Percentiles rank a stretch among this genome's conserved stretches.
These are phyloP conservation scores for Carapus acus DNA, from an alignment of 2,797 vertebrate species.

Conservation along the genomic window DNA sequence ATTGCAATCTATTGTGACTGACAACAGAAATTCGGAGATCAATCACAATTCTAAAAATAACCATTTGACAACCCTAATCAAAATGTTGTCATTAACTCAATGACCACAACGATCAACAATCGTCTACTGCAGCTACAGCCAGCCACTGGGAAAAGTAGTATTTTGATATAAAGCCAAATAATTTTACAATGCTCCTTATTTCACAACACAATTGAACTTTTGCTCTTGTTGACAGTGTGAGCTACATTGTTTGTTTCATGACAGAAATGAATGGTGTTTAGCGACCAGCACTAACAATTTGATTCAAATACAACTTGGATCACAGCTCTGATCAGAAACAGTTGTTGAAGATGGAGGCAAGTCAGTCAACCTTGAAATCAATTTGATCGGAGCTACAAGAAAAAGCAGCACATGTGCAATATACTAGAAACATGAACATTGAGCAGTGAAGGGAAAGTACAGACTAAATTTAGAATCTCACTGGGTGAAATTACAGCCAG, in stretches of 20 bases:
- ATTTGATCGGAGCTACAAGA: slow-evolving; percentile 15
- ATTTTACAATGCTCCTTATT: not conserved
- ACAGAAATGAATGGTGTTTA: not conserved
- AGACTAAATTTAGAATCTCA: not conserved
- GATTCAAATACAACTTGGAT: slow-evolving; percentile 16
- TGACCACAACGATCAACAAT: no score
- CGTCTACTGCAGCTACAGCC: no score
- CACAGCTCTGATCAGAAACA: slow-evolving; percentile 16
- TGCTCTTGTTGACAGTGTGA: not conserved
- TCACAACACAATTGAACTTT: slow-evolving; percentile 1
- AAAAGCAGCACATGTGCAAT: not conserved
- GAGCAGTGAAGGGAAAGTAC: not conserved
- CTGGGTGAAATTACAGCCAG: not conserved
- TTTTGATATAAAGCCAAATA: not conserved
- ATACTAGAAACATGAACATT: not conserved
- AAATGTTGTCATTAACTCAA: no score
- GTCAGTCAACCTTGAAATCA: slow-evolving; percentile 29
- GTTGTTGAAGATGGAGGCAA: not conserved
- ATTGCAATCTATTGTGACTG: no score
- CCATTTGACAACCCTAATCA: no score
- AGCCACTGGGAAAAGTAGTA: no score
- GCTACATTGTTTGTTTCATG: not conserved
- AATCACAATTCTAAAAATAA: no score
- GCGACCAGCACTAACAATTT: slow-evolving; percentile 6
- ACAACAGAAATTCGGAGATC: no score